Evolutionary conservation across 2,888 invertebrate genomes (phyloP).

Genomic region (Spodoptera exigua): DNA sequence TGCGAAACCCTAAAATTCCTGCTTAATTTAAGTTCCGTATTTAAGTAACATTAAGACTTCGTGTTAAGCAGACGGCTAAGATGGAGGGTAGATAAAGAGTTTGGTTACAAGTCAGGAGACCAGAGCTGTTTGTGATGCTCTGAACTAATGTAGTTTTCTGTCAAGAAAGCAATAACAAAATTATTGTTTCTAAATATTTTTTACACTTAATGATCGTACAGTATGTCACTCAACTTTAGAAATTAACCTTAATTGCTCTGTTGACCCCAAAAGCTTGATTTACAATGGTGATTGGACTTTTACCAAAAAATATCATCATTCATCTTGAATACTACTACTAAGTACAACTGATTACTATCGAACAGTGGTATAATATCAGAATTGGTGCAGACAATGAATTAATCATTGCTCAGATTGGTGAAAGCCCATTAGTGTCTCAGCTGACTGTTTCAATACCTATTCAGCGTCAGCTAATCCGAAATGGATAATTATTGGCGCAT

Average conservation of each 20-base stretch:
- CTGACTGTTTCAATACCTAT: constrained; percentile 25
- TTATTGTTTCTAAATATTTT: too few relatives aligned
- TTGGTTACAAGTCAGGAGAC: constrained; percentile 49
- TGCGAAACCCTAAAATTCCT: constrained; percentile 63
- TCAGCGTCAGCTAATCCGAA: constrained; percentile 21
- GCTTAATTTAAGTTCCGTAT: constrained; percentile 70
- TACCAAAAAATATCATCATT: too few relatives aligned
- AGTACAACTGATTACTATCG: too few relatives aligned
- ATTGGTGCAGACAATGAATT: constrained; percentile 5
- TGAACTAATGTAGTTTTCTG: background rate
- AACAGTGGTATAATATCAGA: background rate
- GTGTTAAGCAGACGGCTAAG: constrained; percentile 75
- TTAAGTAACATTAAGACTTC: constrained; percentile 76
- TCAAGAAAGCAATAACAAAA: too few relatives aligned
- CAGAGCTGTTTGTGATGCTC: background rate
- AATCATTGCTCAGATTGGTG: constrained; percentile 20
- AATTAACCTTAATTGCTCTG: too few relatives aligned
- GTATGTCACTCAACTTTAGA: too few relatives aligned
- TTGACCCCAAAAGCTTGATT: too few relatives aligned
- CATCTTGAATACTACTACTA: too few relatives aligned
- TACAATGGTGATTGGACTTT: too few relatives aligned
- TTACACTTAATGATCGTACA: too few relatives aligned
- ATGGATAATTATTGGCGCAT: constrained; percentile 23
- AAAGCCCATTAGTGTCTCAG: constrained; percentile 15
- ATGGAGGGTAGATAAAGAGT: constrained; percentile 81